These are phyloP conservation scores for Aegotheles bennettii DNA, from an alignment of 2,113 vertebrate genomes.

Conservation along the genomic window DNA sequence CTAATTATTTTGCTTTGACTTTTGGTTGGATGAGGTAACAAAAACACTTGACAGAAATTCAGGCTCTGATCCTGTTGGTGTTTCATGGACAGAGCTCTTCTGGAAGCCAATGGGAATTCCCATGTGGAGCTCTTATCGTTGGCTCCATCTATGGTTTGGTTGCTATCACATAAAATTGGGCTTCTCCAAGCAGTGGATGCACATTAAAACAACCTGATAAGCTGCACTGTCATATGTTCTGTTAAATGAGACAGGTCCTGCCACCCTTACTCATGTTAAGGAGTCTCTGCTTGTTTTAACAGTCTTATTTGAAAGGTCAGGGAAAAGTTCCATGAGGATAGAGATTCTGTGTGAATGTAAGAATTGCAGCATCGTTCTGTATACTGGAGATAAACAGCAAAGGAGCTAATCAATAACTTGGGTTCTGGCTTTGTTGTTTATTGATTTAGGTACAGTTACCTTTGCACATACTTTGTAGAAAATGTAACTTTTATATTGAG, in stretches of 20 bases:
- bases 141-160: neutral
- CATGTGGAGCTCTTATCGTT: neutral
- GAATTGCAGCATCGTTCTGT: conserved; percentile 29
- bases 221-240: neutral
- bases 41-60: neutral
- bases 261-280: neutral
- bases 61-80: neutral
- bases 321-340: rapidly evolving
- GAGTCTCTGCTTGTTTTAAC: neutral
- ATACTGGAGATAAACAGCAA: neutral
- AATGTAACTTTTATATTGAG: neutral
- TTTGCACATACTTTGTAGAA: conserved; percentile 14
- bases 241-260: neutral
- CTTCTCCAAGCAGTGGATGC: neutral
- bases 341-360: neutral
- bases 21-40: neutral
- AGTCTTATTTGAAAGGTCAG: neutral
- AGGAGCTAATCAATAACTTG: conserved; percentile 46
- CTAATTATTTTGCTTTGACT: neutral
- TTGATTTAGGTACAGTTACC: conserved; percentile 40
- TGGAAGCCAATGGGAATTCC: neutral
- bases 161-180: neutral
- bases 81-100: neutral
- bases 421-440: conserved; percentile 18
- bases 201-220: neutral